Conservation (phyloP, 2,113 vertebrate species). For the Pogona vitticeps region DNA sequence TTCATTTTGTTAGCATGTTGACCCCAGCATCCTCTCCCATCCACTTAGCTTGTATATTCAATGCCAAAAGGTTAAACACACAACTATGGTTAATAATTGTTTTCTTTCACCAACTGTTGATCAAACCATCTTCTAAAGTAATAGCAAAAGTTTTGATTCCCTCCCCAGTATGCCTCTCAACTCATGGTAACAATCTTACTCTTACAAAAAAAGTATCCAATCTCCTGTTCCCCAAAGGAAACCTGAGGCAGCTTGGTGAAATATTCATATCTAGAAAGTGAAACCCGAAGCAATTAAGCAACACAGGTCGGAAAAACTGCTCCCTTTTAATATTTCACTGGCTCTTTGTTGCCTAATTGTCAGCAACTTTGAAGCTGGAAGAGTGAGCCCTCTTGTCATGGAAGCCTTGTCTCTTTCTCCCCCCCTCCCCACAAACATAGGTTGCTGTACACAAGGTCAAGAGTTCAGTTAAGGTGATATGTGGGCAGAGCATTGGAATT, state of each 20-base stretch:
- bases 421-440: background rate
- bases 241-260: constrained; percentile 50
- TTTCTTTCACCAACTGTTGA: background rate
- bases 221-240: constrained; percentile 43
- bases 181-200: constrained; percentile 15
- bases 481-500: background rate
- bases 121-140: background rate
- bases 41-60: too few relatives aligned
- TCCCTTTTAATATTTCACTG: constrained; percentile 64
- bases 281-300: constrained; percentile 65
- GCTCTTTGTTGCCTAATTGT: constrained; percentile 54
- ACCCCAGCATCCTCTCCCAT: too few relatives aligned
- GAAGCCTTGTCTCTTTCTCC: background rate
- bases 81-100: background rate
- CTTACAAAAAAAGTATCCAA: constrained; percentile 20
- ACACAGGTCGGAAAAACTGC: constrained; percentile 54
- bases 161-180: background rate
- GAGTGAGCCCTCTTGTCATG: constrained; percentile 26
- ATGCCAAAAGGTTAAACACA: background rate
- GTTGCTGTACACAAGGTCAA: constrained; percentile 1
- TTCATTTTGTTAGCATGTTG: too few relatives aligned
- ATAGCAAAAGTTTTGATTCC: background rate
- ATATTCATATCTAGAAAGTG: constrained; percentile 59
- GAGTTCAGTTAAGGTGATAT: background rate
- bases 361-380: constrained; percentile 1